phyloP scores from a whole-genome alignment of 2,113 vertebrate genomes.

The Oryctolagus cuniculus region DNA sequence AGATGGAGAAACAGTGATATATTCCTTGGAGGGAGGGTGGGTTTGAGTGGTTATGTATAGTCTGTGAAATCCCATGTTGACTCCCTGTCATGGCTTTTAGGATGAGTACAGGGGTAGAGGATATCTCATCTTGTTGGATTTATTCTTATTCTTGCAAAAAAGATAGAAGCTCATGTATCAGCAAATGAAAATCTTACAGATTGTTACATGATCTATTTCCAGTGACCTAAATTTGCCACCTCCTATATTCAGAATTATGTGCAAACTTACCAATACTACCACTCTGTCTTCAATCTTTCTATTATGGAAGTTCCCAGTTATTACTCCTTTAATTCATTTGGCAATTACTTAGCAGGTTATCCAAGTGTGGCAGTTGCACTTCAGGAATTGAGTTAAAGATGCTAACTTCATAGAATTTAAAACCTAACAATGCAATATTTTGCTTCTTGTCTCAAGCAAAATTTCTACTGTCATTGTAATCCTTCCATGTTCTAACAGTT shows the following conservation, averaged over 20 bases:
- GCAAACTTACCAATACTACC: background rate
- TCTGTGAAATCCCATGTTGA: background rate
- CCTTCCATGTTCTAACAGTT: background rate
- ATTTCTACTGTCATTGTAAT: background rate
- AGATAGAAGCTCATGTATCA: background rate
- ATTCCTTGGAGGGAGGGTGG: background rate
- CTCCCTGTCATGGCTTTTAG: background rate
- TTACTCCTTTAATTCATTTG: background rate
- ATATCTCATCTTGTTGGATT: background rate
- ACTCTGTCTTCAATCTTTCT: background rate
- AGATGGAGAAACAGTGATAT: background rate
- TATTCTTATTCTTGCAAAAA: background rate
- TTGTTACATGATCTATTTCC: background rate
- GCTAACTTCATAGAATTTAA: background rate
- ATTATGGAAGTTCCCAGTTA: background rate
- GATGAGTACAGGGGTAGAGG: fast-evolving
- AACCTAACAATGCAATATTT: background rate
- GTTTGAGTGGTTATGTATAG: background rate
- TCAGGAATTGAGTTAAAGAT: background rate
- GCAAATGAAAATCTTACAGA: background rate
- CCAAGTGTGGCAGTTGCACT: background rate
- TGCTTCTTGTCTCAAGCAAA: background rate
- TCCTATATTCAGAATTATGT: background rate
- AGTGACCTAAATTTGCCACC: background rate
- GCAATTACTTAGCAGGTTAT: background rate